phyloP scores from a whole-genome alignment of 2,797 vertebrate species.

The Orientallactaga sibirica region DNA sequence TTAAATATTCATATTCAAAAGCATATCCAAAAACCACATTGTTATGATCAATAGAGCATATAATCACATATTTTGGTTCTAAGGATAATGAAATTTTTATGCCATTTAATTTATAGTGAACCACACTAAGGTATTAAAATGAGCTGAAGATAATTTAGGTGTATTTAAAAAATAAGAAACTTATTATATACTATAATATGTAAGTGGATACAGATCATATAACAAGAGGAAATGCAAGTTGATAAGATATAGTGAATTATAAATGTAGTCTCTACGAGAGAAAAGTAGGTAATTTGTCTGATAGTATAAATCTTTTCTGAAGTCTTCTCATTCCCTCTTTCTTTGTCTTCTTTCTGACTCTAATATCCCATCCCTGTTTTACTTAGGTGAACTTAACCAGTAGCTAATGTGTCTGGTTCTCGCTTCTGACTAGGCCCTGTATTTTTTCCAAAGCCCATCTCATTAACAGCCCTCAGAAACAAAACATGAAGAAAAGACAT shows the following conservation, averaged over 20 bases:
- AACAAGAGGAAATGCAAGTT: background rate
- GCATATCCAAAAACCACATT: background rate
- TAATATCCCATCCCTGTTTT: background rate
- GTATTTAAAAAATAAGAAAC: conserved; percentile 11
- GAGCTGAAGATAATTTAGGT: background rate
- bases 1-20: background rate
- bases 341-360: background rate
- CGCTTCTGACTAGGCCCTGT: background rate
- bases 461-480: background rate
- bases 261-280: background rate
- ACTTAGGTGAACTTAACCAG: background rate
- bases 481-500: conserved; percentile 2
- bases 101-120: background rate
- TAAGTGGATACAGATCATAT: background rate
- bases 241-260: background rate
- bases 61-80: background rate
- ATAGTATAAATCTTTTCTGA: background rate
- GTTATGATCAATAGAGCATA: background rate
- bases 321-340: background rate
- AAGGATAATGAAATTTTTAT: background rate
- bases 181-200: background rate
- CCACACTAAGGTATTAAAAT: background rate
- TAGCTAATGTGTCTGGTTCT: background rate
- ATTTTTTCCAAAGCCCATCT: background rate
- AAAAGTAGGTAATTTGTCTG: background rate